Conservation (phyloP, 2,797 vertebrate genomes). For the Uromys caudimaculatus region DNA sequence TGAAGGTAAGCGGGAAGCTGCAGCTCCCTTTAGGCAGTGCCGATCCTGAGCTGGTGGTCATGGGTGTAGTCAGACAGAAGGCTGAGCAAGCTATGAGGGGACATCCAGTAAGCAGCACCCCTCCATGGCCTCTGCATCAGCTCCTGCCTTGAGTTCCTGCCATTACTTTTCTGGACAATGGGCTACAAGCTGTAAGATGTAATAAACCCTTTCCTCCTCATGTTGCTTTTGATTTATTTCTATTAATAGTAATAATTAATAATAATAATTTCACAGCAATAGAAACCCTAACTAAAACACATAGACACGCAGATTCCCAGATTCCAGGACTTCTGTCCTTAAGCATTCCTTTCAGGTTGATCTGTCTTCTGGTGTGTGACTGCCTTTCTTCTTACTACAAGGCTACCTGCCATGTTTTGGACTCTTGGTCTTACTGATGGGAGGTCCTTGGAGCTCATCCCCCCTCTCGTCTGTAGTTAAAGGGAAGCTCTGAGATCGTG, state of each 20-base stretch:
- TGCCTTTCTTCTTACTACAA: not conserved
- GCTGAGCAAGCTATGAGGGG: not conserved
- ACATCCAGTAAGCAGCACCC: no score
- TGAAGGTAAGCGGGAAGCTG: not conserved
- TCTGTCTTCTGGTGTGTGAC: not conserved
- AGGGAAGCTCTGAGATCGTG: conserved; percentile 2
- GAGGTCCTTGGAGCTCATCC: not conserved
- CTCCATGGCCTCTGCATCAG: not conserved
- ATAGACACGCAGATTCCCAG: not conserved
- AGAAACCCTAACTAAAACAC: not conserved
- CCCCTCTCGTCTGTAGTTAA: not conserved
- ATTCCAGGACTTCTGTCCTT: not conserved
- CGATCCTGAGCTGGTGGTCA: not conserved
- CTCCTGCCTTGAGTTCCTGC: not conserved
- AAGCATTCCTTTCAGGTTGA: not conserved
- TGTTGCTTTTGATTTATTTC: not conserved
- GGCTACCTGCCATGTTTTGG: not conserved
- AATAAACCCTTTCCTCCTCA: not conserved
- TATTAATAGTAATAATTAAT: no score
- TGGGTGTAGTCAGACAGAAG: not conserved
- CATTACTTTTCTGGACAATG: not conserved
- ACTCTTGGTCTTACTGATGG: not conserved
- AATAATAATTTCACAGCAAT: not conserved
- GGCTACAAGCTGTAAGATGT: not conserved
- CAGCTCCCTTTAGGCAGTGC: not conserved